Evolutionary conservation across 2,113 vertebrate species (phyloP), one percentile per base, ranked within the genome.

Genomic region (Tyrannus savana): DNA sequence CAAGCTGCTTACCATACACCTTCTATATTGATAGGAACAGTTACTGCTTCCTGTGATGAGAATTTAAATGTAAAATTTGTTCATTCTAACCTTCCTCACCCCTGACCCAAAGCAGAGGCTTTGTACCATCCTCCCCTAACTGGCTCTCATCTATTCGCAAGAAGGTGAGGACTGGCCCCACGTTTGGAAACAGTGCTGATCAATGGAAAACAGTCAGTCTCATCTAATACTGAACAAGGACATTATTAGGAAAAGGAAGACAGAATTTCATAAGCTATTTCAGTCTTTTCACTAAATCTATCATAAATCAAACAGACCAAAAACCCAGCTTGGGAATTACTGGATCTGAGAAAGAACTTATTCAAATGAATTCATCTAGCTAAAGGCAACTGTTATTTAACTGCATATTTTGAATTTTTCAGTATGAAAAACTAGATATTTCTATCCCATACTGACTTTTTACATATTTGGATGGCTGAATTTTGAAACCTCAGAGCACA

Each of bases 281-380:
- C 31, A 60, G 12, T 60, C 27, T 87, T 86, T 89, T 83, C 52
- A 77, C 30, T 84, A 92, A 60, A 88, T 92, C 63, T 73, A 77
- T 72, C 64, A 59, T 58, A 95, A 97, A 84, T 81, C 82, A 86
- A 88, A 88, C 50, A 85, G 50, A 77, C 50, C 42, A 68, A 85
- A 95, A 91, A 37, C 24, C 6, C 4, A 0, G 0, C 49, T 59
- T 94, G 72, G 75, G 87, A 94, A 90, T 84, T 93, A 96, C 30
- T 74, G 72, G 79, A 94, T 96, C 85, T 88, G 84, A 94, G 85
- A 69, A 93, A 83, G 37, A 94, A 83, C 42, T 93, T 96, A 87
- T 94, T 96, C 87, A 97, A 93, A 89, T 95, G 14, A 95, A 95
- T 96, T 97, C 95, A 88, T 96, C 85, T 93, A 90, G 78, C 93